Percentiles rank a stretch among this genome's conserved stretches.
phyloP scores from a whole-genome alignment of 1,140 invertebrate species.

The Drosophila triauraria region DNA sequence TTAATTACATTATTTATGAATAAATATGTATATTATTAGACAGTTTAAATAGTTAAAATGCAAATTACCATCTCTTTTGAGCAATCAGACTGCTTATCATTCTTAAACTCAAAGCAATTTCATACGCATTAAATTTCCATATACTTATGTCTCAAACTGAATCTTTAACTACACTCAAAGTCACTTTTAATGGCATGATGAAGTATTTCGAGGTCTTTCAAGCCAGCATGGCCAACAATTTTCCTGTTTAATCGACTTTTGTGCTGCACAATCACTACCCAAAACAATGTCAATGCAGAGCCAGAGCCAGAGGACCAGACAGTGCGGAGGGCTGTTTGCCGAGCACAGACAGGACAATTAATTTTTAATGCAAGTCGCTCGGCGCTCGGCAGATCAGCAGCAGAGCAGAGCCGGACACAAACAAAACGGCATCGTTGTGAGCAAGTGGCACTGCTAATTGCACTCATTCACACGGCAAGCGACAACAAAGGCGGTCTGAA shows the following conservation, averaged over 20 bases:
- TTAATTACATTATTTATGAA: not conserved
- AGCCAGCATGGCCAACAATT: slow-evolving; percentile 4
- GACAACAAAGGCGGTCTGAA: slow-evolving; percentile 64
- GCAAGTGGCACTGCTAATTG: slow-evolving; percentile 76
- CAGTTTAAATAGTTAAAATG: too few species aligned
- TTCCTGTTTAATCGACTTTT: slow-evolving; percentile 45
- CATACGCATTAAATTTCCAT: too few species aligned
- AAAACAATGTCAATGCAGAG: slow-evolving; percentile 33
- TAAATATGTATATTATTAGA: too few species aligned
- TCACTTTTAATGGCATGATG: not conserved
- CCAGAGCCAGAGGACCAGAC: slow-evolving; percentile 3
- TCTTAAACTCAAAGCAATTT: too few species aligned
- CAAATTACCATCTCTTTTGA: too few species aligned
- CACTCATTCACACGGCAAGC: slow-evolving; percentile 75
- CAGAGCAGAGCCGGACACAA: slow-evolving; percentile 36
- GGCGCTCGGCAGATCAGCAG: slow-evolving; percentile 46
- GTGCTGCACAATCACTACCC: slow-evolving; percentile 40
- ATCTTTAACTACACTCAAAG: not conserved
- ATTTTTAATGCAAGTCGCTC: slow-evolving; percentile 68
- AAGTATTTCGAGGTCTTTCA: too few species aligned
- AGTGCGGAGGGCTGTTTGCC: slow-evolving; percentile 4
- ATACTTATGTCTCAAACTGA: not conserved
- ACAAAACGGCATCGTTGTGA: slow-evolving; percentile 60
- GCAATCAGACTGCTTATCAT: too few species aligned
- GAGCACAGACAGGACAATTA: slow-evolving; percentile 64